Evolutionary conservation across 2,888 invertebrate species (phyloP).

Genomic region (Schizotus pectinicornis): DNA sequence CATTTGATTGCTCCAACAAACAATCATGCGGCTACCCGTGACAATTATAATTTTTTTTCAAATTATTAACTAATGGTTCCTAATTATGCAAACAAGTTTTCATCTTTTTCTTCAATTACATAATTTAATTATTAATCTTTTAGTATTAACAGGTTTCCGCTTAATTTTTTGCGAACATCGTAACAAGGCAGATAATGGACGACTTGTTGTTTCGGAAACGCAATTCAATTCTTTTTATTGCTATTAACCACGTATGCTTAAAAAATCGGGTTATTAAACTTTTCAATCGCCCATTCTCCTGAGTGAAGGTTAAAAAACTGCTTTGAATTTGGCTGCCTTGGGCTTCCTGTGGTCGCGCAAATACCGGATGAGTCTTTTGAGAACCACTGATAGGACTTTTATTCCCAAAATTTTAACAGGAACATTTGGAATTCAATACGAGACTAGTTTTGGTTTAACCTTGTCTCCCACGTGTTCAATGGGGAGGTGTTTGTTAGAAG

Average conservation of each 20-base stretch:
- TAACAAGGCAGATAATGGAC: conserved; percentile 8
- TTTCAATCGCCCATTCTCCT: conserved; percentile 1
- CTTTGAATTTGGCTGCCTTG: neutral
- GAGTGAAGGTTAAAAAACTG: conserved; percentile 5
- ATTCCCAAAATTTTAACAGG: too few relatives aligned
- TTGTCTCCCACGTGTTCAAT: too few relatives aligned
- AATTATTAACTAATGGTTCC: conserved; percentile 14
- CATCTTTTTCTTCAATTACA: conserved; percentile 11
- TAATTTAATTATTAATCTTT: conserved; percentile 20
- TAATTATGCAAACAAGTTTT: conserved; percentile 19
- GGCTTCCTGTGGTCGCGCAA: too few relatives aligned
- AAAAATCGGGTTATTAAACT: conserved; percentile 12
- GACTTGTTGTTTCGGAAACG: conserved; percentile 8
- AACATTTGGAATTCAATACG: too few relatives aligned
- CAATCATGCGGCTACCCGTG: neutral
- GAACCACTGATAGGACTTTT: too few relatives aligned
- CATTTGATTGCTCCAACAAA: neutral
- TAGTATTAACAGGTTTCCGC: conserved; percentile 13
- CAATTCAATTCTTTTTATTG: conserved; percentile 11
- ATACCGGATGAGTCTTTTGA: too few relatives aligned
- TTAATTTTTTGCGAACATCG: conserved; percentile 1
- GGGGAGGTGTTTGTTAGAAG: too few relatives aligned
- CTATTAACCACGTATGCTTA: conserved; percentile 5
- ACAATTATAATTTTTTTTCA: neutral
- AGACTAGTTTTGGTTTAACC: too few relatives aligned